A percentile compares a stretch with the other conserved stretches of the same genome.
Evolutionary conservation across 1,140 invertebrate species (phyloP).

Genomic region (Hyphantria cunea): DNA sequence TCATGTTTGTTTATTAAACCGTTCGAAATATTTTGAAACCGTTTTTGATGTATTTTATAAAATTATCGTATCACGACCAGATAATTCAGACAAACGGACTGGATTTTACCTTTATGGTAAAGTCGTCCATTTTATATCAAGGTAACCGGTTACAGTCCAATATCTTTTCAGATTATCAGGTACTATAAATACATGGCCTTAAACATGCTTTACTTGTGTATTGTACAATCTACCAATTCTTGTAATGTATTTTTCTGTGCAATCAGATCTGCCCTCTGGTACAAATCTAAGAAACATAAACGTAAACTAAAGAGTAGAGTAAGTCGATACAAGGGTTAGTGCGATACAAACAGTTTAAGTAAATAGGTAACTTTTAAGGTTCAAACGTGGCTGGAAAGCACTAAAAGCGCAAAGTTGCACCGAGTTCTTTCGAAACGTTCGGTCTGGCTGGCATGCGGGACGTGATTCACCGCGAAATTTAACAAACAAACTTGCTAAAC

Average conservation of each 20-base stretch:
- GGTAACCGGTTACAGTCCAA: too few relatives aligned
- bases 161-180: too few relatives aligned
- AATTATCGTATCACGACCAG: too few relatives aligned
- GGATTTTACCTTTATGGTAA: too few relatives aligned
- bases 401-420: constrained; percentile 52
- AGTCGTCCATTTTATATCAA: too few relatives aligned
- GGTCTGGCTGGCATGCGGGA: constrained; percentile 40
- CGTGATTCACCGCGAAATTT: constrained; percentile 55
- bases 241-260: neutral
- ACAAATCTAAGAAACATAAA: constrained; percentile 10
- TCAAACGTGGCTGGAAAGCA: constrained; percentile 41
- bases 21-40: too few relatives aligned
- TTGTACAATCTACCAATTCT: neutral
- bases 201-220: too few relatives aligned
- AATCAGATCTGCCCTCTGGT: neutral
- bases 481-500: constrained; percentile 52
- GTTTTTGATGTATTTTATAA: too few relatives aligned
- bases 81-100: too few relatives aligned
- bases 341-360: constrained; percentile 38
- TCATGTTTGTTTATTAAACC: too few relatives aligned
- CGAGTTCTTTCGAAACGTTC: constrained; percentile 43
- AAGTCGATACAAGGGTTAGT: constrained; percentile 36
- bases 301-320: constrained; percentile 16
- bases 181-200: too few relatives aligned
- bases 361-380: constrained; percentile 54